phyloP scores from a whole-genome alignment of 2,888 invertebrate genomes.

The Steinernema hermaphroditum region DNA sequence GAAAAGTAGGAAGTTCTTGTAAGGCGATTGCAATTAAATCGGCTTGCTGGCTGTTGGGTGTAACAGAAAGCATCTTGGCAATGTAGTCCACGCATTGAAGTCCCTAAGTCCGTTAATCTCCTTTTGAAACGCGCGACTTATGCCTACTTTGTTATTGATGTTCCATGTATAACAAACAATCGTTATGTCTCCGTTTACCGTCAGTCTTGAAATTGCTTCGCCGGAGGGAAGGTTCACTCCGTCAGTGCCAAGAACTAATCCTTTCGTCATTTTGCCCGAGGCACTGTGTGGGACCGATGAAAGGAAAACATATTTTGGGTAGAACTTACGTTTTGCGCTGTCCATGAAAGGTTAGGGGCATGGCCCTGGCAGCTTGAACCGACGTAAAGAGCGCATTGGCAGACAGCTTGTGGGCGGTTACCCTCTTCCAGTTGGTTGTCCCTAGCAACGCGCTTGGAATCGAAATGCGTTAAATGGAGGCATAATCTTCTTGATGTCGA shows the following conservation, averaged over 20 bases:
- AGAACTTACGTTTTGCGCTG: neutral
- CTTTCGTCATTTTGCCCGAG: neutral
- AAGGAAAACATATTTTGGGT: no score
- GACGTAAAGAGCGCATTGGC: conserved; percentile 23
- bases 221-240: neutral
- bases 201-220: neutral
- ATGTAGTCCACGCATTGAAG: conserved; percentile 1
- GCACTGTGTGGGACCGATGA: no score
- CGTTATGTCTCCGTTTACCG: conserved; percentile 9
- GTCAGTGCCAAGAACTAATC: neutral
- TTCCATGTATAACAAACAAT: conserved; percentile 14
- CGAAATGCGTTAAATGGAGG: neutral
- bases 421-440: conserved; percentile 4
- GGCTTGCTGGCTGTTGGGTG: neutral
- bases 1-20: conserved; percentile 17
- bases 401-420: neutral
- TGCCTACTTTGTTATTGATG: conserved; percentile 23
- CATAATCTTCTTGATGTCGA: no score
- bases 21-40: conserved; percentile 21
- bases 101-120: neutral
- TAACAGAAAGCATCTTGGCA: conserved; percentile 3
- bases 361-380: neutral
- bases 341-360: neutral
- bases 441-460: conserved; percentile 7
- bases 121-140: neutral